phyloP scores from a whole-genome alignment of 2,888 invertebrate species.

The Amiota minor region DNA sequence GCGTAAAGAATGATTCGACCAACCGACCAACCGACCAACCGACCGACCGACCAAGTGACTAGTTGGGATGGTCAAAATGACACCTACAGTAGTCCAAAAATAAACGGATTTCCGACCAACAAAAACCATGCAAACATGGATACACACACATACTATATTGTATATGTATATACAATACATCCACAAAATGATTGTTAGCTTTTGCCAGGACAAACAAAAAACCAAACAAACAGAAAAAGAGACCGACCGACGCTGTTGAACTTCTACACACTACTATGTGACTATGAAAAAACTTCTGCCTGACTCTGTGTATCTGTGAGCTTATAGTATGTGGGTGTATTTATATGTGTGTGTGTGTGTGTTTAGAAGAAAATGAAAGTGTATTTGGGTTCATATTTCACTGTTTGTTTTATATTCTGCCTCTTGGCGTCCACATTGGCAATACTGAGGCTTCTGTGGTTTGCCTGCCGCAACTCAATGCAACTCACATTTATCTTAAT shows the following conservation, averaged over 20 bases:
- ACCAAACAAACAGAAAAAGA: constrained; percentile 1
- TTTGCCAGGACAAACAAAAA: constrained; percentile 25
- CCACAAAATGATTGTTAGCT: constrained; percentile 24
- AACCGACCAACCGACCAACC: neutral
- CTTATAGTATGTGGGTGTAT: constrained; percentile 3
- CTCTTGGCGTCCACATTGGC: neutral
- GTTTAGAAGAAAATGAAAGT: neutral
- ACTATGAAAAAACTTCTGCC: neutral
- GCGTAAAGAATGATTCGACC: too few species aligned
- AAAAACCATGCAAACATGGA: constrained; percentile 1
- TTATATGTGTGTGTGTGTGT: constrained; percentile 36
- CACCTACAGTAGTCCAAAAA: constrained; percentile 28
- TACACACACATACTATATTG: constrained; percentile 20
- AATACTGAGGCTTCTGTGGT: neutral
- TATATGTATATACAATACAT: neutral
- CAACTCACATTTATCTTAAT: constrained; percentile 66
- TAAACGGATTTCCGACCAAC: constrained; percentile 53
- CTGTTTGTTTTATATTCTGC: neutral
- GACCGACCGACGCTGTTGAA: constrained; percentile 20
- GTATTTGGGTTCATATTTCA: neutral
- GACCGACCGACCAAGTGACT: neutral
- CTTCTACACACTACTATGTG: neutral
- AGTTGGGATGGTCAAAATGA: neutral
- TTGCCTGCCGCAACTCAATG: constrained; percentile 49
- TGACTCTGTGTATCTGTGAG: neutral